Evolutionary conservation across 2,797 vertebrate species (phyloP), one percentile per base, ranked within the genome.

Genomic region (Phoxinus dragarum): DNA sequence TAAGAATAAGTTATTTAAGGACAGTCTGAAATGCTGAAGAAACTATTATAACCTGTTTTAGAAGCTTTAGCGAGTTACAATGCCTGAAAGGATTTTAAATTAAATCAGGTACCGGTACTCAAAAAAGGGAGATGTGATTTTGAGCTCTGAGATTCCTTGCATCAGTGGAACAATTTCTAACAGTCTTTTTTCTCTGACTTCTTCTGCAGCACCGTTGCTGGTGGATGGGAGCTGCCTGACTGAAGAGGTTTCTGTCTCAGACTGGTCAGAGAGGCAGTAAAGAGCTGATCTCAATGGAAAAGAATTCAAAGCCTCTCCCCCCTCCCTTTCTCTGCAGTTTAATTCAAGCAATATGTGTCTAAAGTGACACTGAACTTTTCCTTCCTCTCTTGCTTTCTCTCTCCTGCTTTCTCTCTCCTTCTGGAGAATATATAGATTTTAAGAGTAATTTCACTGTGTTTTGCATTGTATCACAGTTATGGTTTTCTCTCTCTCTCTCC

Each of bases 281-380:
- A 89, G 81, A 82, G 27, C 87, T 92, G 90, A 92, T 90, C 90
- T 92, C 90, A 92, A 88, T 87, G 86, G 89, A 90, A 91, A 92
- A 91, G 90, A 91, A 92, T 91, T 89, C 87, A 89, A 88, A 89
- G 80, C 81, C 84, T 90, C 84, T 89, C 86, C 80, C 78, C 83
- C 85, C 85, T 87, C 84, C 59, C 86, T 80, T 85, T 78, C 86
- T 79, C 84, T 85, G 73, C 52, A 74, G 19, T 91, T 91, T 92
- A 92, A 92, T 91, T 90, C 88, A 91, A 92, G 88, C 91, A 92
- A 87, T 89, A 90, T 92, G 91, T 90, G 89, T 86, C 84, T 88
- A 74, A 76, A 72, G 84, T 84, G 78, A 87, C 80, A 52, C 84
- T 74, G 16, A 85, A 78, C 21, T 49, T 72, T 80, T 73, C 54